phyloP scores from a whole-genome alignment of 2,113 vertebrate species.

The Sisor rabdophorus region DNA sequence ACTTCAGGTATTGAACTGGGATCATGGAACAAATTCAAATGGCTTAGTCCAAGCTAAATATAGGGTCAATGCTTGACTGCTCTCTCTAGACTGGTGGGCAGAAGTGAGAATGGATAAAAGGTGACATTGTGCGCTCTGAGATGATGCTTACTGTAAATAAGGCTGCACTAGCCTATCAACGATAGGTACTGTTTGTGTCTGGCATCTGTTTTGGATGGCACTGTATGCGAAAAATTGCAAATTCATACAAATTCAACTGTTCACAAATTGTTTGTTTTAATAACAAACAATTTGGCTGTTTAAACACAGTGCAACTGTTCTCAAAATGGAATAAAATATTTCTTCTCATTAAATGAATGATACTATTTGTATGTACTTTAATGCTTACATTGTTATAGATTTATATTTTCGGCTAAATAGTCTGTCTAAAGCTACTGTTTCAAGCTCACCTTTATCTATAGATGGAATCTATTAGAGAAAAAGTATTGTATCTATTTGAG shows the following conservation, averaged over 20 bases:
- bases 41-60: slow-evolving; percentile 58
- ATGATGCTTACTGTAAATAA: background rate
- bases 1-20: slow-evolving; percentile 64
- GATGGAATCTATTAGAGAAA: background rate
- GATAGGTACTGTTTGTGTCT: background rate
- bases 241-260: slow-evolving; percentile 58
- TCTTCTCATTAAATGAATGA: slow-evolving; percentile 14
- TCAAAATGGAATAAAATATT: slow-evolving; percentile 53
- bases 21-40: slow-evolving; percentile 58
- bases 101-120: slow-evolving; percentile 50
- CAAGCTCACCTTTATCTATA: background rate
- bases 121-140: slow-evolving; percentile 22
- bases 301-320: slow-evolving; percentile 67
- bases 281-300: slow-evolving; percentile 56
- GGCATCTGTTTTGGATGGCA: background rate
- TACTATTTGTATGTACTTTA: slow-evolving; percentile 57
- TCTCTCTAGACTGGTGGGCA: slow-evolving; percentile 42
- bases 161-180: background rate
- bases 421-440: background rate
- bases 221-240: slow-evolving; percentile 7
- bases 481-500: no score
- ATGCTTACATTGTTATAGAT: background rate
- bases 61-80: slow-evolving; percentile 43
- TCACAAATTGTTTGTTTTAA: slow-evolving; percentile 65
- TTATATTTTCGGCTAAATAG: background rate